phyloP scores from a whole-genome alignment of 1,140 invertebrate genomes.

The Camponotus pennsylvanicus region DNA sequence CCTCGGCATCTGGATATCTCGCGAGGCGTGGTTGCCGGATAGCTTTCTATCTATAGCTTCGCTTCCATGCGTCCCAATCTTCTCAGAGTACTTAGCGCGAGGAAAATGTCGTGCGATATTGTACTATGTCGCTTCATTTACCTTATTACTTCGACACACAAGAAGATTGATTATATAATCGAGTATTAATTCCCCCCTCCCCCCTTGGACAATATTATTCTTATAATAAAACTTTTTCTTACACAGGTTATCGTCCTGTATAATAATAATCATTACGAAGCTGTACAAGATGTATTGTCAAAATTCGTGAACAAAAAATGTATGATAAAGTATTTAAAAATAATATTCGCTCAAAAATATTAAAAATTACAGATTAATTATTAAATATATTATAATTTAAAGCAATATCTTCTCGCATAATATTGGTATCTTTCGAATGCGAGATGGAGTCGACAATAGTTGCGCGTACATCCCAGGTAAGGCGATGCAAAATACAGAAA shows the following conservation, averaged over 20 bases:
- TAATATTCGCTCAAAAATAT: background rate
- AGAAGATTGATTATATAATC: slow-evolving; percentile 16
- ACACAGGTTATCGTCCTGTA: background rate
- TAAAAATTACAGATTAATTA: background rate
- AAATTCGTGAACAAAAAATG: background rate
- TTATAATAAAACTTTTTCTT: background rate
- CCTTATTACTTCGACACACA: background rate
- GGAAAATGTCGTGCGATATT: slow-evolving; percentile 32
- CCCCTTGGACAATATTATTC: background rate
- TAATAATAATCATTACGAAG: background rate
- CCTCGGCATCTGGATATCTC: slow-evolving; percentile 66
- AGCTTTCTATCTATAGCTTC: slow-evolving; percentile 64
- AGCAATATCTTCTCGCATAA: background rate
- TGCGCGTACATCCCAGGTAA: background rate
- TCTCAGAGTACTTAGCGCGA: slow-evolving; percentile 12
- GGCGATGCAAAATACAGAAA: background rate
- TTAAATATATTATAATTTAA: background rate
- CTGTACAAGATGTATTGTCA: background rate
- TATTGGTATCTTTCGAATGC: background rate
- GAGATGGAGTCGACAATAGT: background rate
- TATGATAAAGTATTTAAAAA: background rate
- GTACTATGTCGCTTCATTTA: slow-evolving; percentile 23
- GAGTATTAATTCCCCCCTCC: too few species aligned
- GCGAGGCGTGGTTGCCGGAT: slow-evolving; percentile 62
- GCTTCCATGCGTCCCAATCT: slow-evolving; percentile 47